phyloP scores from a whole-genome alignment of 2,888 invertebrate genomes.

The Diaprepes abbreviatus region DNA sequence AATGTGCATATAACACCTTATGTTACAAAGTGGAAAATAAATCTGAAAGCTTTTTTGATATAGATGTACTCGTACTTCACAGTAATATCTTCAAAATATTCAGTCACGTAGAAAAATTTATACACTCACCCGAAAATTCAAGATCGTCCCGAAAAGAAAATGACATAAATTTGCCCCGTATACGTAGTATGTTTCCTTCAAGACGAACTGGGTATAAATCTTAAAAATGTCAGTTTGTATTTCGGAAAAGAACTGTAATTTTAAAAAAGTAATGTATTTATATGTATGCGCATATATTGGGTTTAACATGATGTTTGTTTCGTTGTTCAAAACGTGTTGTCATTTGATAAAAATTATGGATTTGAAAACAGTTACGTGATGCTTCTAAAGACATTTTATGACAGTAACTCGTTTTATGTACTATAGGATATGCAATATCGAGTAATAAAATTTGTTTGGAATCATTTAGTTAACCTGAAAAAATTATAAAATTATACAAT shows the following conservation, averaged over 20 bases:
- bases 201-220: constrained; percentile 16
- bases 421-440: too few species aligned
- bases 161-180: constrained; percentile 20
- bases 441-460: too few species aligned
- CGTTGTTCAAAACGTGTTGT: neutral
- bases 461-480: too few species aligned
- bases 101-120: constrained; percentile 30
- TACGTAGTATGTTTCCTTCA: constrained; percentile 1
- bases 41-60: neutral
- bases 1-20: neutral
- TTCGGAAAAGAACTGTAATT: neutral
- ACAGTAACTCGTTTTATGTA: too few species aligned
- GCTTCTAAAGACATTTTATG: too few species aligned
- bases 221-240: constrained; percentile 11
- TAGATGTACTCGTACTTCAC: neutral
- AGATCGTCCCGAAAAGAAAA: constrained; percentile 12
- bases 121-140: constrained; percentile 9
- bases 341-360: too few species aligned
- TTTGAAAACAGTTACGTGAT: too few species aligned
- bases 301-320: neutral
- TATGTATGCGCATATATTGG: neutral
- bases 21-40: neutral
- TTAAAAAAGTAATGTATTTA: neutral
- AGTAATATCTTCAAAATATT: constrained; percentile 18
- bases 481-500: too few species aligned